These are phyloP conservation scores for Eulithis testata DNA, from an alignment of 2,888 invertebrate species.

Conservation along the genomic window DNA sequence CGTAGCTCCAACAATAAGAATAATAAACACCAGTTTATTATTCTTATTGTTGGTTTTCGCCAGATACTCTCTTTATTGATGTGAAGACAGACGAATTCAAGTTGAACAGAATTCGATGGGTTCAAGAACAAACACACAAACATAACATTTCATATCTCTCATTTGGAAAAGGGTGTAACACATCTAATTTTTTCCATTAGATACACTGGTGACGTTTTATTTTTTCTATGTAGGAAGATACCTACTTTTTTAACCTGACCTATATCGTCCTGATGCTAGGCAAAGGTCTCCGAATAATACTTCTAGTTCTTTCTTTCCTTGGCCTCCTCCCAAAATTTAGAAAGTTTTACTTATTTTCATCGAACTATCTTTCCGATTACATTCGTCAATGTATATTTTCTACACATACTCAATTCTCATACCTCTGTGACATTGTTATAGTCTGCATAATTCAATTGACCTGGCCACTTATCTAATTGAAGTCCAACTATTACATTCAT, in stretches of 20 bases:
- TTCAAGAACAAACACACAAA: not conserved
- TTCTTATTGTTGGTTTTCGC: constrained; percentile 1
- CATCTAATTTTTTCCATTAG: too few species aligned
- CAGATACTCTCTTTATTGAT: not conserved
- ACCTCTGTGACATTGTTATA: not conserved
- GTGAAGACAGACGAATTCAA: constrained; percentile 4
- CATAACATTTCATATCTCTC: not conserved
- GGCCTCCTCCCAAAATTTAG: too few species aligned
- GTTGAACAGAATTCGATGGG: constrained; percentile 1
- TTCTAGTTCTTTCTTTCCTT: not conserved
- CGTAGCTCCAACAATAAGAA: too few species aligned
- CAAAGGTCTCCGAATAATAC: too few species aligned
- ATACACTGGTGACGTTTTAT: too few species aligned
- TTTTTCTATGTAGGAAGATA: too few species aligned
- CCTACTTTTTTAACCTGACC: too few species aligned
- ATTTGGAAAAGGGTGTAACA: too few species aligned
- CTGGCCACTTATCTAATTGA: constrained; percentile 63
- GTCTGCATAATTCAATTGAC: constrained; percentile 59
- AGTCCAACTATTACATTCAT: constrained; percentile 34
- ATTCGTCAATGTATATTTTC: not conserved
- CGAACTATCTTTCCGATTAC: too few species aligned
- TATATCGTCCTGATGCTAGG: too few species aligned
- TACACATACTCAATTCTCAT: not conserved
- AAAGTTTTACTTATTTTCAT: too few species aligned
- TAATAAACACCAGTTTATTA: constrained; percentile 3